Percentiles rank a stretch among this genome's conserved stretches.
Evolutionary conservation across 1,140 invertebrate genomes (phyloP).

Genomic region (Neocloeon triangulifer): DNA sequence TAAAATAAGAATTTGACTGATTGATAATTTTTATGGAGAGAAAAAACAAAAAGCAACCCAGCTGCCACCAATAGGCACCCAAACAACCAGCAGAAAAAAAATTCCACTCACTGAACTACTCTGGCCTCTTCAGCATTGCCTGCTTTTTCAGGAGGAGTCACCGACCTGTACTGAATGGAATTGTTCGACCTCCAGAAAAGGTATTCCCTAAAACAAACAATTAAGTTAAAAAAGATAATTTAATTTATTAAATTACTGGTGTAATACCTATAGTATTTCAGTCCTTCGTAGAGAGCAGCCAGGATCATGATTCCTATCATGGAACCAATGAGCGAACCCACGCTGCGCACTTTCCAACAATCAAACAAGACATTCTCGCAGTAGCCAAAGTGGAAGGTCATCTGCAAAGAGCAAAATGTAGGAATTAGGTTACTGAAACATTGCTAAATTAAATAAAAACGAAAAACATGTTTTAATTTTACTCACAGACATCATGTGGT

Average conservation of each 20-base stretch:
- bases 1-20: no score
- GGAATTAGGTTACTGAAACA: no score
- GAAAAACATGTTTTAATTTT: no score
- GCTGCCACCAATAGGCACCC: no score
- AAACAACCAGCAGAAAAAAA: no score
- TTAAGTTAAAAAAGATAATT: background rate
- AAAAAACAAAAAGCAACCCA: no score
- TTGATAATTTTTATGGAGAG: no score
- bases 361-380: slow-evolving; percentile 54
- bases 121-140: slow-evolving; percentile 27
- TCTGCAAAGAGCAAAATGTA: no score
- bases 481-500: no score
- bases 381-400: slow-evolving; percentile 59
- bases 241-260: background rate
- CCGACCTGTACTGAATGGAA: slow-evolving; percentile 37
- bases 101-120: slow-evolving; percentile 13
- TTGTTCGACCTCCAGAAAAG: slow-evolving; percentile 64
- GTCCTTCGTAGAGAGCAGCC: slow-evolving; percentile 67
- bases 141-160: slow-evolving; percentile 44
- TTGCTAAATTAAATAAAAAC: no score
- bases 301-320: slow-evolving; percentile 69
- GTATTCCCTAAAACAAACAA: slow-evolving; percentile 31
- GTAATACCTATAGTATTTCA: slow-evolving; percentile 61
- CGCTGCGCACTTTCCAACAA: slow-evolving; percentile 45
- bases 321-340: slow-evolving; percentile 55